A percentile compares a stretch with the other conserved stretches of the same genome.
Evolutionary conservation across 2,113 vertebrate genomes (phyloP).

Genomic region (Sphyrna mokarran): DNA sequence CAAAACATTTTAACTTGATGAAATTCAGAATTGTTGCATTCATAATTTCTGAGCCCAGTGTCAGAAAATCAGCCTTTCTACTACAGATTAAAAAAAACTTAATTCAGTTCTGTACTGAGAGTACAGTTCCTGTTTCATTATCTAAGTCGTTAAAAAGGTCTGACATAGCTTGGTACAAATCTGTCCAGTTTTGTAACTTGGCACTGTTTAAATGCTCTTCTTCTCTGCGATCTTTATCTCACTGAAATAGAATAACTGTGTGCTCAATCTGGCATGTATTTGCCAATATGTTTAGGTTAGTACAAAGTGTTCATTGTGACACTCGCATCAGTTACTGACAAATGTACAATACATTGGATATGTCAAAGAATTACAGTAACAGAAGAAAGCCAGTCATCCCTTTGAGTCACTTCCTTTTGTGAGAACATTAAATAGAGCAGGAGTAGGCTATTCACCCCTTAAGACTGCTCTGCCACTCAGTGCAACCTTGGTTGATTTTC

Average conservation of each 20-base stretch:
- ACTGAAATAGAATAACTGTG: background rate
- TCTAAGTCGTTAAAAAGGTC: background rate
- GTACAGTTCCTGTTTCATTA: background rate
- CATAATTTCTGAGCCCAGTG: background rate
- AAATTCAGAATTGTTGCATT: background rate
- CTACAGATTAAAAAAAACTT: background rate
- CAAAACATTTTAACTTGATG: background rate
- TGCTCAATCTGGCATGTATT: background rate
- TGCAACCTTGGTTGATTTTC: background rate
- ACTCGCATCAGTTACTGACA: background rate
- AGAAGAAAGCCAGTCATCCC: background rate
- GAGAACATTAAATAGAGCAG: background rate
- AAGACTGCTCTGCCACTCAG: background rate
- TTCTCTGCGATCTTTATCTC: background rate
- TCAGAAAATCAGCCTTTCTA: background rate
- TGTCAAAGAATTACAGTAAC: background rate
- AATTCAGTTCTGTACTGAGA: background rate
- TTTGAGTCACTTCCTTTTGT: background rate
- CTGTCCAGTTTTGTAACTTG: background rate
- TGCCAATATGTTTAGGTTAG: background rate
- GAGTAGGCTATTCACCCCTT: background rate
- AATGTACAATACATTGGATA: background rate
- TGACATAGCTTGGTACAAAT: background rate
- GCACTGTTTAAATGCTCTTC: background rate
- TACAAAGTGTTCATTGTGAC: background rate